Evolutionary conservation across 2,888 invertebrate species (phyloP).

Genomic region (Auanema sp.): DNA sequence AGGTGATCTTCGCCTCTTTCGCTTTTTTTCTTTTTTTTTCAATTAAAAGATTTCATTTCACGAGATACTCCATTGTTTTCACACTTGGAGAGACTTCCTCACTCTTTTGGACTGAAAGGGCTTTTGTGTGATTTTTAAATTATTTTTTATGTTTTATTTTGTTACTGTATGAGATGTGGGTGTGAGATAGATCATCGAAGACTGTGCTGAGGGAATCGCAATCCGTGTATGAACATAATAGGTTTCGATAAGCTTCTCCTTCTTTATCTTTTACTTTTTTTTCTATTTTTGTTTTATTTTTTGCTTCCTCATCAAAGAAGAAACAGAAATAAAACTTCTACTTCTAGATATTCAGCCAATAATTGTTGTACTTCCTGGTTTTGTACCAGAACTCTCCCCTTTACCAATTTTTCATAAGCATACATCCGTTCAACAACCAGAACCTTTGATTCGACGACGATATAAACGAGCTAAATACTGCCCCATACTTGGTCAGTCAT

Average conservation of each 20-base stretch:
- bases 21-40: too few species aligned
- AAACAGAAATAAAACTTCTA: neutral
- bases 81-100: too few species aligned
- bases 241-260: neutral
- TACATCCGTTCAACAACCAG: conserved; percentile 24
- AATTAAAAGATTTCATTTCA: too few species aligned
- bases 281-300: neutral
- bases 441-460: conserved; percentile 36
- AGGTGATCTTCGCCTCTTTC: conserved; percentile 24
- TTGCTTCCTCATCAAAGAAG: neutral
- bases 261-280: neutral
- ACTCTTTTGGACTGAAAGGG: too few species aligned
- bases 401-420: conserved; percentile 36
- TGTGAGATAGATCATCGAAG: too few species aligned
- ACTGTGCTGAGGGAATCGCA: too few species aligned
- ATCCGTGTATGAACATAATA: neutral
- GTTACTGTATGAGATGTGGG: too few species aligned
- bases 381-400: conserved; percentile 31
- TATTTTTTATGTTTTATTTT: too few species aligned
- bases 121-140: too few species aligned
- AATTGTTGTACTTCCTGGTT: conserved; percentile 39
- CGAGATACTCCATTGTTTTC: too few species aligned
- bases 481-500: conserved; percentile 35
- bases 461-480: conserved; percentile 37
- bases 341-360: conserved; percentile 43